Evolutionary conservation across 2,797 vertebrate genomes (phyloP).

Genomic region (Chaetodon trifasciatus): DNA sequence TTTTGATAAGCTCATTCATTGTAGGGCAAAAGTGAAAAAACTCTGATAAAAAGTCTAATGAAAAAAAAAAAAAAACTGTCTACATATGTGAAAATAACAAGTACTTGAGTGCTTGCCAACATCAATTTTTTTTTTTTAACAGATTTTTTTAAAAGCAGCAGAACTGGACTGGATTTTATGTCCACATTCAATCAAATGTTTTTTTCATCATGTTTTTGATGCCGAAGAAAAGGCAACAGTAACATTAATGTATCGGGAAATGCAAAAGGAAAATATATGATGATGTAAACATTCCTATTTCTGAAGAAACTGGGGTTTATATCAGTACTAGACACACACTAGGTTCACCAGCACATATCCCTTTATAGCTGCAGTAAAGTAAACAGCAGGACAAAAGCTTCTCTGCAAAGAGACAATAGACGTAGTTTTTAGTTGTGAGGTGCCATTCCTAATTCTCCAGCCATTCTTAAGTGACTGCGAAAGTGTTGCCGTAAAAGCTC

Average conservation of each 20-base stretch:
- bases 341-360: neutral
- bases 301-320: neutral
- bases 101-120: neutral
- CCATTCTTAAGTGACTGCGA: neutral
- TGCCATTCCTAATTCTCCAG: neutral
- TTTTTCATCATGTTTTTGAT: neutral
- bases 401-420: too few species aligned
- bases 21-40: neutral
- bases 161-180: neutral
- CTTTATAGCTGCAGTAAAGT: neutral
- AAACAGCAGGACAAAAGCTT: neutral
- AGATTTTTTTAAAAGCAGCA: neutral
- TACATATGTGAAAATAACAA: neutral
- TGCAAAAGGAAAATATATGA: neutral
- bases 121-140: neutral
- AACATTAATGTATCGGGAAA: conserved; percentile 7
- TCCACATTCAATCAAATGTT: neutral
- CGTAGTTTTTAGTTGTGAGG: neutral
- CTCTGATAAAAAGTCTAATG: neutral
- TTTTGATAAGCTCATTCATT: neutral
- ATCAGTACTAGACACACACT: neutral
- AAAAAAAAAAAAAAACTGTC: neutral
- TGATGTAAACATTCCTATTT: neutral
- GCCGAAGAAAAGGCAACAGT: conserved; percentile 18
- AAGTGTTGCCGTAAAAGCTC: neutral